Base-by-base conservation (phyloP, 2,888 invertebrate species). In the Meta bourneti region DNA sequence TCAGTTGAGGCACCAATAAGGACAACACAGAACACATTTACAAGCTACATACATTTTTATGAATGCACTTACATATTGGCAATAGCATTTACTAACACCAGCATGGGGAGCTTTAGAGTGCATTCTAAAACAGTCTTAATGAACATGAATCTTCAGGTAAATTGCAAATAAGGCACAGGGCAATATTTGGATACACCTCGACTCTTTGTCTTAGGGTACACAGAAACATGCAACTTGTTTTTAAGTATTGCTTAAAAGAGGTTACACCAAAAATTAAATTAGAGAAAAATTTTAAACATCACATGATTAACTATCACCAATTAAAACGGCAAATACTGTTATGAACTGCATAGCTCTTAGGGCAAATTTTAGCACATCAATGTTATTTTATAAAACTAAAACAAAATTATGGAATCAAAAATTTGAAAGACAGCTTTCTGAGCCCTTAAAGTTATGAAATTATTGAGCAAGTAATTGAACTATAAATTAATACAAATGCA, bases 31-130 rank as follows among this genome's bases (percentile, higher is more conserved):
- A 87, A 82, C 82, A 86, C 81, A 82, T 91, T 91, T 91, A 89
- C 89, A 89, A 77, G 83, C 89, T 89, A 83, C 82, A 83, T 77
- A 83, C 77, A 89, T 61, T 74, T 69, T 90, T 75, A 85, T 86
- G 85, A 91, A 91, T 91, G 91, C 91, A 91, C 91, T 91, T 91
- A 87, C 87, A 91, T 80, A 78, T 87, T 91, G 91, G 91, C 86
- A 90, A 87, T 80, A 80, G 80, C 87, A 90, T 82, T 86, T 83
- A 78, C 91, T 81, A 61, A 82, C 80, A 72, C 78, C 75, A 87
- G 86, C 91, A 78, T 87, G 87, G 85, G 86, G 90, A 90, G 90
- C 81, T 81, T 75, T 9, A 75, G 9, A 69, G 19, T 72, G 80
- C 72, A 75, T 85, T 85, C 77, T 85, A 85, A 34, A 83, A 52